Conservation (phyloP, 2,113 vertebrate genomes). For the Glaucidium brasilianum region DNA sequence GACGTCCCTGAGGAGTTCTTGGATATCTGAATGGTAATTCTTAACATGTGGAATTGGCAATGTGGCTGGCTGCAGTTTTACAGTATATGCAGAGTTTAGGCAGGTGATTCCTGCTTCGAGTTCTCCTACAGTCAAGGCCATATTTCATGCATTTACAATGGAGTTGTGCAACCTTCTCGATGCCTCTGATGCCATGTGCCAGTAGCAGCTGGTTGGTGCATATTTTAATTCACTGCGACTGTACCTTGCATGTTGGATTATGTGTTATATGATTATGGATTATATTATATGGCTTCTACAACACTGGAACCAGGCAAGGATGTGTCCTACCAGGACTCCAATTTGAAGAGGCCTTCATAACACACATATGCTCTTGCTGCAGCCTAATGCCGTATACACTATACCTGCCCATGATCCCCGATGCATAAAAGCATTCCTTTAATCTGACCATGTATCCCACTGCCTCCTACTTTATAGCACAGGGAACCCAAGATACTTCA, state of each 20-base stretch:
- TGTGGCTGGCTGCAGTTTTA: not conserved
- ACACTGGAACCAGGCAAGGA: not conserved
- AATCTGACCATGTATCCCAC: not conserved
- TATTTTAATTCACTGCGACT: not conserved
- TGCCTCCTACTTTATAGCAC: not conserved
- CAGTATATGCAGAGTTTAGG: fast-evolving
- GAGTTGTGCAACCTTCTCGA: not conserved
- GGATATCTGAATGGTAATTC: not conserved
- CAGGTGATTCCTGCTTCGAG: not conserved
- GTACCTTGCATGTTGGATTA: not conserved
- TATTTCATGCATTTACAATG: not conserved
- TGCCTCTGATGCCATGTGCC: not conserved
- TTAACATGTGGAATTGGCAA: not conserved
- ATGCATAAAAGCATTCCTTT: not conserved
- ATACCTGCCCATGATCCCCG: not conserved
- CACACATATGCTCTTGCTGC: fast-evolving
- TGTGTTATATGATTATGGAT: no score
- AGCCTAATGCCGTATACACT: not conserved
- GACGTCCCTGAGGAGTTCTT: not conserved
- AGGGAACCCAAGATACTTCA: not conserved
- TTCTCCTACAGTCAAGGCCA: not conserved
- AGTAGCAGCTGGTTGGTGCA: not conserved
- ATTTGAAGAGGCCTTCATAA: not conserved
- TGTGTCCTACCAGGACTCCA: not conserved
- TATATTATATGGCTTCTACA: not conserved